A percentile compares a stretch with the other conserved stretches of the same genome.
phyloP scores from a whole-genome alignment of 1,140 invertebrate genomes.

The Diprion similis region DNA sequence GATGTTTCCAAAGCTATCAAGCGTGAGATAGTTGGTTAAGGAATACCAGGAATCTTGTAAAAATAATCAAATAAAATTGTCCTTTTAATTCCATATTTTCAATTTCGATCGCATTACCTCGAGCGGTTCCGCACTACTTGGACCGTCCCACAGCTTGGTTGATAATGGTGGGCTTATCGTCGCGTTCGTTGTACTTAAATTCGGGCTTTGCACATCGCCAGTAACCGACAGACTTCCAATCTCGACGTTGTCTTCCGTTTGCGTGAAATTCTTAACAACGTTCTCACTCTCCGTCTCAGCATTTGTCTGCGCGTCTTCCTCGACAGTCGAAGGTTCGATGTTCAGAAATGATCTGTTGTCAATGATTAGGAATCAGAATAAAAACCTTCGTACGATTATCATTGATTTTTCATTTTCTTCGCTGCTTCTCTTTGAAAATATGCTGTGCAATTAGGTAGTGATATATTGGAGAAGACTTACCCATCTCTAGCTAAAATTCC shows the following conservation, averaged over 20 bases:
- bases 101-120: constrained; percentile 1
- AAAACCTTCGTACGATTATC: background rate
- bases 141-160: constrained; percentile 49
- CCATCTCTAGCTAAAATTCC: constrained; percentile 73
- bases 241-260: constrained; percentile 40
- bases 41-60: too few species aligned
- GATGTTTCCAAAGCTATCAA: too few species aligned
- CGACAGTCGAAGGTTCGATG: constrained; percentile 72
- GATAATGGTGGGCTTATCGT: constrained; percentile 46
- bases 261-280: constrained; percentile 43
- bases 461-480: constrained; percentile 55
- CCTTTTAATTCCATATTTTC: background rate
- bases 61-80: too few species aligned
- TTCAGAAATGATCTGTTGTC: constrained; percentile 62
- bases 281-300: constrained; percentile 47
- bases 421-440: constrained; percentile 9
- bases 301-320: constrained; percentile 53
- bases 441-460: background rate
- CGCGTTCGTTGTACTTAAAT: constrained; percentile 47
- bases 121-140: constrained; percentile 25
- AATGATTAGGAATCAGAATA: background rate
- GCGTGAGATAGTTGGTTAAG: too few species aligned
- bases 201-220: constrained; percentile 33
- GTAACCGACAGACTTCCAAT: constrained; percentile 34
- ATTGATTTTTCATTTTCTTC: background rate